Base-by-base conservation (phyloP, 2,888 invertebrate genomes). In the Amiota mariae region DNA sequence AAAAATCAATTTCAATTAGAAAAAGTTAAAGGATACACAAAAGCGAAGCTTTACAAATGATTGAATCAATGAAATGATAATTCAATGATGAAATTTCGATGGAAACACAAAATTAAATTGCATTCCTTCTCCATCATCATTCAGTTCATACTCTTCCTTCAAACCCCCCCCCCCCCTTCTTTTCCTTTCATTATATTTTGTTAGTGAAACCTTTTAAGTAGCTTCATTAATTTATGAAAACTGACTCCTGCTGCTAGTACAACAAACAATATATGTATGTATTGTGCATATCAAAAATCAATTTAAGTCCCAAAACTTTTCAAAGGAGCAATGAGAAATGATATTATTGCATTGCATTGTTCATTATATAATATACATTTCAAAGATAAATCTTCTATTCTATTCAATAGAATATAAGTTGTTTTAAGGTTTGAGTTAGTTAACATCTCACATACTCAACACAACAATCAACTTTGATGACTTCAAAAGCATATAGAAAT, bases 1-100 rank as follows among this genome's bases (percentile, higher is more conserved):
- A 68, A 79, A 83, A 83, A 84, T 83, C 85, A 83, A 84, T 82
- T 83, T 84, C 82, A 83, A 83, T 83, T 83, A 83, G 80, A 81
- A 84, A 82, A 79, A 74, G 71, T 48, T 56, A 63, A 59, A 54
- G 63, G 57, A 48, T 36, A 36, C 36, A 36, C 54, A 59, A 74
- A 61, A 51, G 49, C 49, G 84, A 83, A 83, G 82, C 85, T 74
- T 73, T 80, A 83, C 72, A 82, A 84, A 80, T 82, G 79, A 77
- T 48, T 78, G 79, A 51, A 68, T 64, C 67, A 73, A 71, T 36
- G 36, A 36, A 36, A 36, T n/a, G n/a, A n/a, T 78, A 76, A 76
- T 70, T 76, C 64, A 51, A 72, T 59, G 72, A 70, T 84, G 85
- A 80, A 79, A 80, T 84, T 83, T 84, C 84, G 81, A 84, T 80